Base-by-base conservation (phyloP, 2,113 vertebrate genomes). In the Kobus ellipsiprymnus region DNA sequence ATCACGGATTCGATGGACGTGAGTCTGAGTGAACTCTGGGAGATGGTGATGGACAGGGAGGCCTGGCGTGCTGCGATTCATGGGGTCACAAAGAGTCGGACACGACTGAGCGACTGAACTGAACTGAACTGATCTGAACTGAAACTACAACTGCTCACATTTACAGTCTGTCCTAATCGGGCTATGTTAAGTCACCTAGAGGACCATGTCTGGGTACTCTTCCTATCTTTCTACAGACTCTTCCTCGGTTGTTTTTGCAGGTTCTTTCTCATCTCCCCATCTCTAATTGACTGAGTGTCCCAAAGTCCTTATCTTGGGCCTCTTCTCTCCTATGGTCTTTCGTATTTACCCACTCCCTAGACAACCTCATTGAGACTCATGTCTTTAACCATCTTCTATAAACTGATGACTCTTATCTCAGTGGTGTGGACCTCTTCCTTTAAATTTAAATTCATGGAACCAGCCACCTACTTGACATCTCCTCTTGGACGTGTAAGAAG, bases 161-260 rank as follows among this genome's bases (percentile, higher is more conserved):
- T 50, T 84, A 25, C 6, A 67, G 52, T 29, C 19, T n/a, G 23
- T 83, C 5, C 7, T 40, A 33, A 21, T 3, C 17, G 67, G 29
- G 80, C 15, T 5, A 15, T 14, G 10, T 15, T 52, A 85, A 85
- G 30, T 23, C 1, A 44, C 14, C 46, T 25, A 30, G 23, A 55
- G 15, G 25, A 54, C 16, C 74, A 46, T n/a, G 6, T 54, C 7
- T 0, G 1, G 0, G 13, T 30, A 5, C 60, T 33, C 30, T 3
- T 59, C 54, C 44, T 52, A 5, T 27, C 17, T 88, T 29, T 52
- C 23, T 30, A 4, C 6, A 44, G 78, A 7, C 4, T 59, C 33
- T 29, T 83, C 86, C 21, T 50, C 1, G 1, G 14, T 25, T 13
- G 0, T 55, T 55, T 81, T 17, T 40, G 12, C 14, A 67, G 10